These are phyloP conservation scores for Busseola fusca DNA, from an alignment of 2,888 invertebrate species.

Conservation along the genomic window DNA sequence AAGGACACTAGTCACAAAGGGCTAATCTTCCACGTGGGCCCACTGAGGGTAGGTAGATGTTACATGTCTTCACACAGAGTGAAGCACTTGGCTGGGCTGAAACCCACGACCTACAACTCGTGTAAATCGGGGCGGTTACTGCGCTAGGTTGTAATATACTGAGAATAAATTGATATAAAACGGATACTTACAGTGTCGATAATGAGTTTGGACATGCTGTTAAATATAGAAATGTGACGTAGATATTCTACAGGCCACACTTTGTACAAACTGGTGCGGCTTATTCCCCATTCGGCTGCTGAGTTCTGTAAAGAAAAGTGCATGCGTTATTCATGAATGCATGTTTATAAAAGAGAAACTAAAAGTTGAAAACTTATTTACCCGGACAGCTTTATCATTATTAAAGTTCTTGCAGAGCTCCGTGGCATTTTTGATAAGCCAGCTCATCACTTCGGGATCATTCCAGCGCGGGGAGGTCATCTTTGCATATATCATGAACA, in stretches of 20 bases:
- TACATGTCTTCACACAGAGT: neutral
- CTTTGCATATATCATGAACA: constrained; percentile 69
- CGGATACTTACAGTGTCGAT: constrained; percentile 69
- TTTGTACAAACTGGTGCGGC: constrained; percentile 61
- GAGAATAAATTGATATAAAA: neutral
- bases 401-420: constrained; percentile 60
- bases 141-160: neutral
- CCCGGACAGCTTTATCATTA: constrained; percentile 51
- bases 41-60: neutral
- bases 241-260: constrained; percentile 67
- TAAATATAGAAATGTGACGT: constrained; percentile 72
- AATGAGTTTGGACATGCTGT: constrained; percentile 70
- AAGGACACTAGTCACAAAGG: neutral
- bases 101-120: too few species aligned
- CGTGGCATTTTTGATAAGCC: constrained; percentile 67
- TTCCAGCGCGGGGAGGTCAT: constrained; percentile 70
- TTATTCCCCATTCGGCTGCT: neutral
- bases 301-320: constrained; percentile 18
- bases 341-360: neutral
- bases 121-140: neutral
- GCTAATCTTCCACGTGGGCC: neutral
- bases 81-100: too few species aligned
- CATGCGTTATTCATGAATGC: neutral
- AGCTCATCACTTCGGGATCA: constrained; percentile 68
- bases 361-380: constrained; percentile 30